These are phyloP conservation scores for Hippoglossus hippoglossus DNA, from an alignment of 2,797 vertebrate species.

Conservation along the genomic window DNA sequence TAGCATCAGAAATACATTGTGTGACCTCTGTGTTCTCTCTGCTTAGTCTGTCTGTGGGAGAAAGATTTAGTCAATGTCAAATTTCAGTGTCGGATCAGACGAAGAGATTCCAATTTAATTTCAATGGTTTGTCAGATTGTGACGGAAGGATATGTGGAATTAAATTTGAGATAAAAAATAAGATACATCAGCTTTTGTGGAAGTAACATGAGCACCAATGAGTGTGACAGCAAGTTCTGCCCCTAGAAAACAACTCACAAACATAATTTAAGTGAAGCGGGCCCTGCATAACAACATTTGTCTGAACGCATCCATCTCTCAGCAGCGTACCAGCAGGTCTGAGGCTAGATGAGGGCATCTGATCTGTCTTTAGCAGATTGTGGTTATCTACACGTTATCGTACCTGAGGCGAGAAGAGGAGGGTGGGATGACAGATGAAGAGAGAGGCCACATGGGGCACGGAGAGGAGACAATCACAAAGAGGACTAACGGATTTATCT, in stretches of 20 bases:
- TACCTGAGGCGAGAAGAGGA: slow-evolving; percentile 24
- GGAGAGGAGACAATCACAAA: neutral
- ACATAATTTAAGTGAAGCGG: slow-evolving; percentile 29
- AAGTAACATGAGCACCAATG: slow-evolving; percentile 1
- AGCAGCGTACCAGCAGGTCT: slow-evolving; percentile 29
- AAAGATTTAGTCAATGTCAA: neutral
- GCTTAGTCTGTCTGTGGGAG: neutral
- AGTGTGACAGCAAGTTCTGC: slow-evolving; percentile 3
- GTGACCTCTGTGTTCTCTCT: neutral
- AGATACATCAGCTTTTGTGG: no score
- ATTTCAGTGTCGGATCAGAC: neutral
- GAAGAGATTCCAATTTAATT: neutral
- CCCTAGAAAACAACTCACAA: neutral
- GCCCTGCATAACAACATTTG: slow-evolving; percentile 34
- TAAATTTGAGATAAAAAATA: no score
- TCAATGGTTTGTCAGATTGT: neutral
- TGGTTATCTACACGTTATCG: slow-evolving; percentile 7
- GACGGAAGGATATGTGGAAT: neutral
- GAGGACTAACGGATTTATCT: no score
- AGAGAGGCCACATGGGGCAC: neutral
- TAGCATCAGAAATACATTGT: slow-evolving; percentile 15
- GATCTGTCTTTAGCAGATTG: slow-evolving; percentile 18
- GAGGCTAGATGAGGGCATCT: neutral
- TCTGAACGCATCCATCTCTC: slow-evolving; percentile 38
- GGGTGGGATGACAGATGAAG: slow-evolving; percentile 10